phyloP scores from a whole-genome alignment of 2,797 vertebrate species.

The Galago senegalensis region DNA sequence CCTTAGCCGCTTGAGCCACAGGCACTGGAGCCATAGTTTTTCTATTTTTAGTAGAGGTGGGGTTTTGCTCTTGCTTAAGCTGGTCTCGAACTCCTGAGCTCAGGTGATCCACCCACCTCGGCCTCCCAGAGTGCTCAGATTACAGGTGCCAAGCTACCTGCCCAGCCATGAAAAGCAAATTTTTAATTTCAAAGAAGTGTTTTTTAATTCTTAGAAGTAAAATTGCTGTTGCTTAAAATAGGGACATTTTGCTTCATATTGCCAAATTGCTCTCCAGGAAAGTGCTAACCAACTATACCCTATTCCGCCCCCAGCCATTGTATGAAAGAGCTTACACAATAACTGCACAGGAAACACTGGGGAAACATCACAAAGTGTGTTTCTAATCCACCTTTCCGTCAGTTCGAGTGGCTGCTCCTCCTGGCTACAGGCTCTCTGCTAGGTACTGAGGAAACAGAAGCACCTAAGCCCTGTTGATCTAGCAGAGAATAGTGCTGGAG shows the following conservation, averaged over 20 bases:
- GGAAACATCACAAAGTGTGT: not conserved
- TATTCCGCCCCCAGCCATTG: not conserved
- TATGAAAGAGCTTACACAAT: not conserved
- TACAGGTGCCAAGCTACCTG: no score
- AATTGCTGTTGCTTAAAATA: not conserved
- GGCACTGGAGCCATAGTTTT: no score
- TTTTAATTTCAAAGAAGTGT: not conserved
- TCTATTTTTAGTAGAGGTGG: no score
- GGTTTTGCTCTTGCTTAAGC: no score
- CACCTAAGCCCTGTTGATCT: no score
- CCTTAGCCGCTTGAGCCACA: no score
- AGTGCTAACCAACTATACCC: not conserved
- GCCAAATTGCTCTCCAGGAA: not conserved
- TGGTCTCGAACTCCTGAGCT: no score
- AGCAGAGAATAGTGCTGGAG: not conserved
- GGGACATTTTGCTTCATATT: not conserved
- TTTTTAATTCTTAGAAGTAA: slow-evolving; percentile 5
- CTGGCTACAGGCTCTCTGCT: not conserved
- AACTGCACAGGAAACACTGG: not conserved
- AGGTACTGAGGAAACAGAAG: not conserved
- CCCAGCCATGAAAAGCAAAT: not conserved
- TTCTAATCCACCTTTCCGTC: not conserved
- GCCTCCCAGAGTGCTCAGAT: no score
- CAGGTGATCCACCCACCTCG: no score
- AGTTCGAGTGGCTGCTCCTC: not conserved